Base-by-base conservation (phyloP, 2,797 vertebrate species). In the Cossypha polioptera region DNA sequence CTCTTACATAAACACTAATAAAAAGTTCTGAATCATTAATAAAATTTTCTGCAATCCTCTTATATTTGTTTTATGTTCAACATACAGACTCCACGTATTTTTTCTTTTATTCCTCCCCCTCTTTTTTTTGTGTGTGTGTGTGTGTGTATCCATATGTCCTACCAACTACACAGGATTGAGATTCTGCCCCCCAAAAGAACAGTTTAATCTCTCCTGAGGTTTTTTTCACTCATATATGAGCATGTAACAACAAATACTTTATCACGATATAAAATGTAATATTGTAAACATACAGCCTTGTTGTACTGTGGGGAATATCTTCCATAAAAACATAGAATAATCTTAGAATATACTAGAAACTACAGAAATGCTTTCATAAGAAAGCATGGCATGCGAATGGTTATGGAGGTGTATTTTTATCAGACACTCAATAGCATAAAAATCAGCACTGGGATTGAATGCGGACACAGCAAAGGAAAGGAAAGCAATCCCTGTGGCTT, bases 401-500 rank as follows among this genome's bases (percentile, higher is more conserved):
- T 40, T 35, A 4, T 1, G 8, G 58, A 25, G 29, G 5, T 55
- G 54, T 68, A n/a, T 76, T 95, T 92, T 91, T 77, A 53, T 51
- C 71, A 72, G 73, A 54, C 35, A 21, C 22, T 85, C 48, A 16
- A 55, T 35, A 31, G 55, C 78, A 92, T 55, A 75, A 88, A 92
- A 89, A 92, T 53, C 69, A 65, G 82, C 2, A 0, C 8, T 31
- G 73, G 54, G 76, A 83, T 26, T 83, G 86, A 79, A 81, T 18
- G 59, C 11, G 18, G 68, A 62, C 73, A 78, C 45, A 5, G 82
- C 54, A 62, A 75, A 94, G 75, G 97, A 97, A 97, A 95, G 87
- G 93, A 95, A 91, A 93, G 90, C 74, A 90, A 92, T 94, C 88
- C 84, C 59, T 18, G 11, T 62, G 55, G 89, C 66, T 97, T 96